Percentiles rank a stretch among this genome's conserved stretches.
These are phyloP conservation scores for Anadara kagoshimensis DNA, from an alignment of 1,140 invertebrate species.

Conservation along the genomic window DNA sequence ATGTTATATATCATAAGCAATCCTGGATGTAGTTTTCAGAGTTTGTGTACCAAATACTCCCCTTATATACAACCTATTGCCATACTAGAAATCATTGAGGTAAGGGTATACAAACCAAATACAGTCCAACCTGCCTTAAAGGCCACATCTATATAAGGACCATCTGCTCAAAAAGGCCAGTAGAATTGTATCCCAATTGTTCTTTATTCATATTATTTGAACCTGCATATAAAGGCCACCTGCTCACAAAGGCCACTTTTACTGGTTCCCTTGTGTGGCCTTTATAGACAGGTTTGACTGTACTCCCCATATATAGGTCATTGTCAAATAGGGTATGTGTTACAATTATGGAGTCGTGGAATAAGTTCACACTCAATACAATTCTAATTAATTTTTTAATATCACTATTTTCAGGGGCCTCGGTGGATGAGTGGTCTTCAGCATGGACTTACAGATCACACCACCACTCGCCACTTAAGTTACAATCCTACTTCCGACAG, in stretches of 20 bases:
- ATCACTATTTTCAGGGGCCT: neutral
- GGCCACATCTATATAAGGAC: no score
- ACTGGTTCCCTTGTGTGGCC: no score
- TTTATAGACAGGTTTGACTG: no score
- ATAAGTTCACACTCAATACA: neutral
- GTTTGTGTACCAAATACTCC: conserved; percentile 50
- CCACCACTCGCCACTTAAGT: no score
- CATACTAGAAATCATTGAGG: conserved; percentile 67
- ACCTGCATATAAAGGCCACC: no score
- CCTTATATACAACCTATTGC: conserved; percentile 67
- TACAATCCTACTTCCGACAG: no score
- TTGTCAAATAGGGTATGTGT: neutral
- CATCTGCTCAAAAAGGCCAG: no score
- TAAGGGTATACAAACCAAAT: neutral
- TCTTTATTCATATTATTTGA: no score
- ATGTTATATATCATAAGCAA: conserved; percentile 77
- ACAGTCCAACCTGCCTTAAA: no score
- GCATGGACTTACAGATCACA: neutral
- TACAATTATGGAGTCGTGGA: neutral
- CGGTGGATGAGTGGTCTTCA: neutral
- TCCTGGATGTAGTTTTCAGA: conserved; percentile 75
- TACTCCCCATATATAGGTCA: neutral
- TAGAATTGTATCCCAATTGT: no score
- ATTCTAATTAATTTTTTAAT: neutral
- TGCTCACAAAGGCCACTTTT: no score